Conservation (phyloP, 1,140 invertebrate species). For the Calliphora vicina region DNA sequence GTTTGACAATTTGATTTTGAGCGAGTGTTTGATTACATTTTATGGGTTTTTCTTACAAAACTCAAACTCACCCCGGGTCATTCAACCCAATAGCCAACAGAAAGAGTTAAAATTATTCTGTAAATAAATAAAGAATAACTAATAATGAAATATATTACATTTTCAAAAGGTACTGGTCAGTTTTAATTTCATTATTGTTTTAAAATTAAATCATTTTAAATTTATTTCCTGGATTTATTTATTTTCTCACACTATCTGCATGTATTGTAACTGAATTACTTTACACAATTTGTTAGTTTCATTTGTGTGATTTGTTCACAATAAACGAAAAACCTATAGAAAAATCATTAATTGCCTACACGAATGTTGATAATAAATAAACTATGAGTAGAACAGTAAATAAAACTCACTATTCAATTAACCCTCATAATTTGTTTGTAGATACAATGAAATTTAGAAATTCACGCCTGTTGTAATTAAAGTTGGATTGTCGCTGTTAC, state of each 20-base stretch:
- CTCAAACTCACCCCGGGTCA: not conserved
- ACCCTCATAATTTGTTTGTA: conserved; percentile 24
- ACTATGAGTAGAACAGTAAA: too few relatives aligned
- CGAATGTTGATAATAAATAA: not conserved
- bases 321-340: too few relatives aligned
- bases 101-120: too few relatives aligned
- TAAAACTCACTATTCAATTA: conserved; percentile 12
- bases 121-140: too few relatives aligned
- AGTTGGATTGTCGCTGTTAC: not conserved
- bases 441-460: conserved; percentile 18
- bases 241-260: not conserved
- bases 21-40: not conserved
- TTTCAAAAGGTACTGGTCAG: not conserved
- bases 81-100: not conserved
- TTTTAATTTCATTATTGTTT: not conserved
- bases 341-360: too few relatives aligned
- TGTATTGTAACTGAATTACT: not conserved
- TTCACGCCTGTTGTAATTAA: conserved; percentile 17
- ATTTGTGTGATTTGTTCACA: too few relatives aligned
- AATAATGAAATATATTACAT: too few relatives aligned
- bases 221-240: too few relatives aligned
- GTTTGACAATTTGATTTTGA: not conserved
- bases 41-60: not conserved
- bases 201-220: too few relatives aligned
- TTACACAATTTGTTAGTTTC: not conserved